Base-by-base conservation (phyloP, 2,888 invertebrate species). In the Xestia rhomboidea region DNA sequence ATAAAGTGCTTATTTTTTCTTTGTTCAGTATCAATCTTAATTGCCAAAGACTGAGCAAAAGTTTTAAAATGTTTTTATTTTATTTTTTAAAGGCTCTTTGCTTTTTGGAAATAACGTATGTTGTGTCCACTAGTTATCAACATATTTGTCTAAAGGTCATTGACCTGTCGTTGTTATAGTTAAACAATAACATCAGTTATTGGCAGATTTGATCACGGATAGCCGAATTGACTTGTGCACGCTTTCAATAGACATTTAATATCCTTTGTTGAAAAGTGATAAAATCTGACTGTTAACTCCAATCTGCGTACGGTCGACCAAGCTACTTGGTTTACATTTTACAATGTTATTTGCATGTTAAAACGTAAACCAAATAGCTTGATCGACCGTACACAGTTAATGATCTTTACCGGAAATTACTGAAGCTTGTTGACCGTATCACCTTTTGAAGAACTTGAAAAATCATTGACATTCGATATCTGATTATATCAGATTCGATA, bases 381-480 rank as follows among this genome's bases (percentile, higher is more conserved):
- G n/a, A n/a, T n/a, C n/a, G n/a, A n/a, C n/a, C n/a, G n/a, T 57
- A 44, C 6, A 2, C 24, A 54, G n/a, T 41, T 24, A 46, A 11
- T 24, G 8, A 57, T 30, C 7, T n/a, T n/a, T 60, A 38, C 30
- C 46, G 38, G 38, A 18, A 10, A 60, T 60, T 21, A 30, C 27
- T n/a, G 4, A 62, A 70, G 7, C 51, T 62, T 27, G 13, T 79
- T 51, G 2, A 64, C 72, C 30, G 18, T 27, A 4, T 18, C 7
- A 38, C 51, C 15, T n/a, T 63, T 79, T 24, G 15, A 72, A 72
- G 38, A 46, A 38, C 13, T 73, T 46, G 11, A 64, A 46, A 79
- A 41, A 30, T 15, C 13, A 4, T 24, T 64, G 27, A 54, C 21
- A 30, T n/a, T 54, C 4, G 15, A 38, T 51, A 2, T 69, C 18